Conservation (phyloP, 1,140 invertebrate species). For the Aphaenogaster floridana region DNA sequence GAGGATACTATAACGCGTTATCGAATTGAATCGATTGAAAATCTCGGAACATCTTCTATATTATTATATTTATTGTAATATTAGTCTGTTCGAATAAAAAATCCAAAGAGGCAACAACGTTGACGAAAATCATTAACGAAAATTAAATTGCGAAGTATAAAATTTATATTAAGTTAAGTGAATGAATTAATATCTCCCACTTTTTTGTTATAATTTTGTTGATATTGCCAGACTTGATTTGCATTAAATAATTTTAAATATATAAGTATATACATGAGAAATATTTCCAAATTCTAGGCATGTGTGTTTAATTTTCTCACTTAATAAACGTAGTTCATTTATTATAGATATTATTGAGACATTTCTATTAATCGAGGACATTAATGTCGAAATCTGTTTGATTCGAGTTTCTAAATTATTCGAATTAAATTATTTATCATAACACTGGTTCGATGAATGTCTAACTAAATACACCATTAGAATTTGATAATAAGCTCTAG, state of each 20-base stretch:
- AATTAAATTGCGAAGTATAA: background rate
- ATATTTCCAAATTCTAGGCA: background rate
- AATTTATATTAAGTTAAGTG: background rate
- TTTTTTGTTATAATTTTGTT: background rate
- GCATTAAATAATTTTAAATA: constrained; percentile 32
- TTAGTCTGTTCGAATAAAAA: constrained; percentile 5
- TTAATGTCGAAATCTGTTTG: background rate
- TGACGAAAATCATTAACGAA: background rate
- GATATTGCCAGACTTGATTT: constrained; percentile 2
- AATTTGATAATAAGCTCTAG: constrained; percentile 42
- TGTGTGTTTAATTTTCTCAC: constrained; percentile 5
- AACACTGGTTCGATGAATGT: constrained; percentile 22
- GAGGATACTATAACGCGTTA: constrained; percentile 24
- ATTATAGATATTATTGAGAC: background rate
- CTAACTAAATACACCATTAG: constrained; percentile 19
- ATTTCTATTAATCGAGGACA: background rate
- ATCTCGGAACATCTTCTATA: constrained; percentile 2
- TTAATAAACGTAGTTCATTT: background rate
- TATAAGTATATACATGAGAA: background rate
- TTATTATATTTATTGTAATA: background rate
- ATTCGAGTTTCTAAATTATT: background rate
- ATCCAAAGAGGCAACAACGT: background rate
- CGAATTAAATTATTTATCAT: background rate
- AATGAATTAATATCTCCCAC: background rate
- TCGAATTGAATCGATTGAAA: constrained; percentile 25